These are phyloP conservation scores for Cliona cf. orientalis DNA, from an alignment of 37 sponge, comb jelly and placozoan genomes.

Conservation along the genomic window DNA sequence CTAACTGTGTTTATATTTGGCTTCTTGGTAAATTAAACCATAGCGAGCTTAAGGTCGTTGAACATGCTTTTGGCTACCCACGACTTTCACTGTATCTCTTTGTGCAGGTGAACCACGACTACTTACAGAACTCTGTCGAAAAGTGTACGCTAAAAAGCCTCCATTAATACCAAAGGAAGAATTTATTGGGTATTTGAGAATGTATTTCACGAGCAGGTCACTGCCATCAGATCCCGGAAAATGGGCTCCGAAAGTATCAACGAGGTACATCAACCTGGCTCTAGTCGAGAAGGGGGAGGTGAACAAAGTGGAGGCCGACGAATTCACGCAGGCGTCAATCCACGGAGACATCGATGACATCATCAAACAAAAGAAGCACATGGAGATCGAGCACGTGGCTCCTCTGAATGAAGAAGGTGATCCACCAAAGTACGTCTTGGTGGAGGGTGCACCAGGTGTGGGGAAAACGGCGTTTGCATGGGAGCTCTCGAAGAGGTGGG, in stretches of 20 bases:
- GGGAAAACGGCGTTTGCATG: conserved; percentile 22
- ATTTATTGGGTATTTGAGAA: neutral
- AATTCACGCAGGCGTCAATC: neutral
- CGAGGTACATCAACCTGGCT: conserved; percentile 9
- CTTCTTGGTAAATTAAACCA: too few relatives aligned
- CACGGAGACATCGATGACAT: conserved; percentile 6
- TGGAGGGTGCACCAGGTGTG: conserved; percentile 24
- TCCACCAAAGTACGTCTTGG: neutral
- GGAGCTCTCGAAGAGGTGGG: conserved; percentile 10
- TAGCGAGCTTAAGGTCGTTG: too few relatives aligned
- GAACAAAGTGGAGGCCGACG: neutral
- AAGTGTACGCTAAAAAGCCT: too few relatives aligned
- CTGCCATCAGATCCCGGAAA: neutral
- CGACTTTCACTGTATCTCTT: too few relatives aligned
- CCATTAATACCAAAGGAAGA: neutral
- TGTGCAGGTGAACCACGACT: too few relatives aligned
- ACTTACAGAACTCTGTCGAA: too few relatives aligned
- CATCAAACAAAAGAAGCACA: conserved; percentile 1
- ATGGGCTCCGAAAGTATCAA: neutral
- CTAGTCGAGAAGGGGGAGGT: neutral
- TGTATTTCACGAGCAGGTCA: neutral
- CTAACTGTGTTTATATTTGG: too few relatives aligned
- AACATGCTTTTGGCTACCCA: too few relatives aligned
- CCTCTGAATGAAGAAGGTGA: neutral
- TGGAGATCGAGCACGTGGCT: neutral